Percentiles rank a stretch among this genome's conserved stretches.
Conservation (phyloP, 2,888 invertebrate species). For the Craniophora ligustri region DNA sequence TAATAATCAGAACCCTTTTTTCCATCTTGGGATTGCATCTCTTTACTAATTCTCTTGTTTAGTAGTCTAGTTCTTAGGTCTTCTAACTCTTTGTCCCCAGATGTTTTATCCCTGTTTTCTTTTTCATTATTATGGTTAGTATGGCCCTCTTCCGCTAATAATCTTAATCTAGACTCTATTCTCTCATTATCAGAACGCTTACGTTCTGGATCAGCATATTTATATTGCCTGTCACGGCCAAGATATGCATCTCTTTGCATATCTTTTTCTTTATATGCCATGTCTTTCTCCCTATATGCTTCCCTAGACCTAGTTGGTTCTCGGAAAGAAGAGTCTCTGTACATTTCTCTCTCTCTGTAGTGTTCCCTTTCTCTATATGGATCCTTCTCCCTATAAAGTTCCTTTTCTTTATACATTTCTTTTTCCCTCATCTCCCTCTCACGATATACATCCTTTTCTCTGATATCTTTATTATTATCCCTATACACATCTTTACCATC, state of each 20-base stretch:
- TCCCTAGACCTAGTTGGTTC: slow-evolving; percentile 71
- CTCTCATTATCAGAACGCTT: slow-evolving; percentile 77
- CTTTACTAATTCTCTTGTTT: slow-evolving; percentile 91
- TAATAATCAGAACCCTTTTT: slow-evolving; percentile 80
- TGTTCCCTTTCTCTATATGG: slow-evolving; percentile 80
- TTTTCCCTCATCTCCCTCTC: slow-evolving; percentile 77
- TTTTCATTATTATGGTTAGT: slow-evolving; percentile 80
- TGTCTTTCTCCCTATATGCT: slow-evolving; percentile 73
- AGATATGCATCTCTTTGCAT: slow-evolving; percentile 73
- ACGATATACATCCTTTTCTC: slow-evolving; percentile 76
- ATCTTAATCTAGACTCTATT: slow-evolving; percentile 79
- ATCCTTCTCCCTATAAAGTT: slow-evolving; percentile 79
- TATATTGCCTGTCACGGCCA: slow-evolving; percentile 77
- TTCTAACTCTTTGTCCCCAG: slow-evolving; percentile 90
- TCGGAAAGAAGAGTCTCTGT: slow-evolving; percentile 72
- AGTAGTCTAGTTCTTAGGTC: slow-evolving; percentile 92
- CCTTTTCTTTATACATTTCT: slow-evolving; percentile 78
- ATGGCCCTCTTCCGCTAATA: slow-evolving; percentile 78
- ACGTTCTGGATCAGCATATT: slow-evolving; percentile 76
- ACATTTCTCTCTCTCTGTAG: slow-evolving; percentile 75
- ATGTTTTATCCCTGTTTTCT: slow-evolving; percentile 82
- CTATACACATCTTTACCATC: slow-evolving; percentile 66
- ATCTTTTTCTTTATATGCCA: slow-evolving; percentile 61
- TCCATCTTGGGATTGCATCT: slow-evolving; percentile 86
- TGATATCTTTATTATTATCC: slow-evolving; percentile 70